Evolutionary conservation across 2,888 invertebrate genomes (phyloP), one percentile per base, ranked within the genome.

Genomic region (Lacanobia oleracea): DNA sequence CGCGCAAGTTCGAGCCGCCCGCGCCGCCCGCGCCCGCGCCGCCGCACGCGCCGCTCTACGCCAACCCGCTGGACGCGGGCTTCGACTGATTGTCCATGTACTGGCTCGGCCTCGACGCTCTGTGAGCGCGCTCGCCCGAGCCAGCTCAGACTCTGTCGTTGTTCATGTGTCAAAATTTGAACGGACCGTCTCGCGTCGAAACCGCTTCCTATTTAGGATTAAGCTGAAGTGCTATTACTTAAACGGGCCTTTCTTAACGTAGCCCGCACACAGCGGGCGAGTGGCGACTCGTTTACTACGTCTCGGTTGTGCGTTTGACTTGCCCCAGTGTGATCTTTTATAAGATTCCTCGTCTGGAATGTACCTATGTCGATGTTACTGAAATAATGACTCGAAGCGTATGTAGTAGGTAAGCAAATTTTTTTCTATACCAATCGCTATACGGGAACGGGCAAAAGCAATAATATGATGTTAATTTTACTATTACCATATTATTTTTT

Each of bases 1-100:
- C 98, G 95, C 97, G 98, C 97, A 98, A 98, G 96, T 98, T 98
- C 96, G 98, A 98, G 94, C 97, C 97, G 94, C 96, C 97, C 85
- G 96, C 97, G 94, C 96, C 97, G 85, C 96, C 96, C 89, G 81
- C 95, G 96, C 88, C 95, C 77, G 86, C 86, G 81, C 86, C 86
- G 91, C 96, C 95, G 90, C 96, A 94, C 77, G 95, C 96, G 88
- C 96, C 96, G 91, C 96, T 97, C 45, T 96, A 96, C 94, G 92
- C 96, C 91, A 96, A 95, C 93, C 96, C 96, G 92, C 96, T 97
- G 90, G 96, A 97, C 96, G 95, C 93, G 89, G 91, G 96, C 96
- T 90, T 94, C 95, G 96, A 96, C 90, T 95, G 96, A 96, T 94
- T 89, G 92, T 89, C 93, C 93, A 86, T 89, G 91, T 91, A 91